Base-by-base conservation (phyloP, 1,140 invertebrate genomes). In the Drosophila sp. region DNA sequence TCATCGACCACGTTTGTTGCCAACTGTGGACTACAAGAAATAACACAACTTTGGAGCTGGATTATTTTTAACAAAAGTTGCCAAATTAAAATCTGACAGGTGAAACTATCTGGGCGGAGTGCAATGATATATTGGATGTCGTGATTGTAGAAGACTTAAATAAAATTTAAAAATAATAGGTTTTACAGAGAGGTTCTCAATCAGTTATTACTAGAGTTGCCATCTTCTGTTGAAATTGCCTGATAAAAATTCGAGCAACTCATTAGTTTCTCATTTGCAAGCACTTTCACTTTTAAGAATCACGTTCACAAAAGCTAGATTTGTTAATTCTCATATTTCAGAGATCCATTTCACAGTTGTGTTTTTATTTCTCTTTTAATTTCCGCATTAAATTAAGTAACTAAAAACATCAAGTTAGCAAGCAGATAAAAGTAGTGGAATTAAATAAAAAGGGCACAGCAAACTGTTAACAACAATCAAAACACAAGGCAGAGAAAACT, bases 361-460 rank as follows among this genome's bases (percentile, higher is more conserved):
- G 43, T 48, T 64, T 70, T 63, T 36, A 53, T 58, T 41, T 34
- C n/a, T n/a, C n/a, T 53, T 63, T 58, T 70, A 70, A 74, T 74
- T 74, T 70, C 66, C 58, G 57, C 72, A 70, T 74, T 70, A 57
- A 74, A 74, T 74, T 62, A 71, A 74, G 72, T 38, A 74, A 74
- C 63, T 70, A 62, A 74, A 63, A 41, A 13, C 36, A 56, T 2
- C 32, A 61, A 69, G 56, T 69, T 56, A 73, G 56, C 50, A 63
- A 36, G 41, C 56, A 48, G 34, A 14, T 9, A 53, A 64, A 56
- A 66, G 34, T 16, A 27, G 27, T 21, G 29, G 40, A 72, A 65
- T 38, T 9, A 36, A 3, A 21, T 13, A 59, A 41, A 63, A 70
- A 69, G 45, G 18, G 54, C 54, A 41, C n/a, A 54, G 51, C 29